A percentile compares a stretch with the other conserved stretches of the same genome.
Conservation (phyloP, 30 jellyfish, hydroid and myxozoan species). For the Catostylus mosaicus region DNA sequence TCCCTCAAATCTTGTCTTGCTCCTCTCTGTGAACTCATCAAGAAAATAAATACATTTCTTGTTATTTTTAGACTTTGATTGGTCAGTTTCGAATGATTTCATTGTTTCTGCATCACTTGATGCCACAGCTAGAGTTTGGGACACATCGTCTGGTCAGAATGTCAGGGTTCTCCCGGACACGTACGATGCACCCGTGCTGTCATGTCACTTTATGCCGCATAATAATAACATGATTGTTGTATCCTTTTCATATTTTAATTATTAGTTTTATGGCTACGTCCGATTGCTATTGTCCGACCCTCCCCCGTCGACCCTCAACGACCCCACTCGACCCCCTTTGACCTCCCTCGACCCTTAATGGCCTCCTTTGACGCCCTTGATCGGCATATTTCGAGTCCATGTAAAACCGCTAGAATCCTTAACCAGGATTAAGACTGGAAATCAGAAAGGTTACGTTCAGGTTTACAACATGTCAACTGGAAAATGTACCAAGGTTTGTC, state of each 20-base stretch:
- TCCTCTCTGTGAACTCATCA: too few relatives aligned
- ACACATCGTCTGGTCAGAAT: slow-evolving; percentile 79
- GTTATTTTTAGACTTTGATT: slow-evolving; percentile 79
- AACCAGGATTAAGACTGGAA: slow-evolving; percentile 76
- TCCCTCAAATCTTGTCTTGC: too few relatives aligned
- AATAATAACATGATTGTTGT: slow-evolving; percentile 90
- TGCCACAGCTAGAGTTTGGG: slow-evolving; percentile 96
- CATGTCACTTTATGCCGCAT: slow-evolving; percentile 91
- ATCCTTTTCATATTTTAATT: slow-evolving; percentile 72
- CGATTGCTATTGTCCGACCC: too few relatives aligned
- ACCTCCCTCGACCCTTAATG: too few relatives aligned
- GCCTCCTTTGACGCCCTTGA: too few relatives aligned
- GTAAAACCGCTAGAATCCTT: slow-evolving; percentile 20
- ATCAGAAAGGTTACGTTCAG: slow-evolving; percentile 94
- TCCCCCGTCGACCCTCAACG: too few relatives aligned
- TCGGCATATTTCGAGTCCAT: not conserved
- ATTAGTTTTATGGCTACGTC: too few relatives aligned
- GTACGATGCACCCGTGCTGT: slow-evolving; percentile 73
- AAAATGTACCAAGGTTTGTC: slow-evolving; percentile 83
- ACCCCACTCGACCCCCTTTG: too few relatives aligned
- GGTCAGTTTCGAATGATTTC: slow-evolving; percentile 95
- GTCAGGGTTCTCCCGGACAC: slow-evolving; percentile 85
- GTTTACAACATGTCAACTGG: slow-evolving; percentile 97
- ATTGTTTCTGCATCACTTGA: slow-evolving; percentile 87
- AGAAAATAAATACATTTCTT: not conserved